These are phyloP conservation scores for Apodemus speciosus DNA, from an alignment of 2,113 vertebrate species.

Conservation along the genomic window DNA sequence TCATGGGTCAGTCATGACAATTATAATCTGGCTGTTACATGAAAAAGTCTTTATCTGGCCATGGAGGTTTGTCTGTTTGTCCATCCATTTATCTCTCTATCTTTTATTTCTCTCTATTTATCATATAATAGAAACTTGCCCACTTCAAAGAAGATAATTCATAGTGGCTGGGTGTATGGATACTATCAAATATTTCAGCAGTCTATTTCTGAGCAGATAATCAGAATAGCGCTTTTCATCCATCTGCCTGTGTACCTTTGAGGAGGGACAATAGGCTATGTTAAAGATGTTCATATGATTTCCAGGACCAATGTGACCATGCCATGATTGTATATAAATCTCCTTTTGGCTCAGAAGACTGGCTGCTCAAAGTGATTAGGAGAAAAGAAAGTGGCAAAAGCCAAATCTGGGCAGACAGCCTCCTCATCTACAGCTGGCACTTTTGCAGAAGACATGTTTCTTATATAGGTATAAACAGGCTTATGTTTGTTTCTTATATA, in stretches of 20 bases:
- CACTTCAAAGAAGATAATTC: background rate
- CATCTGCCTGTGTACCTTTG: background rate
- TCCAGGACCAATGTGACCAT: background rate
- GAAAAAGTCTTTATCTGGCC: background rate
- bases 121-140: background rate
- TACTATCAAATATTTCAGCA: background rate
- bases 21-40: background rate
- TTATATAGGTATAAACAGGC: background rate
- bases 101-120: too few relatives aligned
- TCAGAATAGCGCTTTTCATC: background rate
- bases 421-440: background rate
- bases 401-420: background rate
- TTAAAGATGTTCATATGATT: background rate
- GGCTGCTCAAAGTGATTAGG: conserved; percentile 9
- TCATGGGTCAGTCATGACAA: background rate
- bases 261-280: background rate
- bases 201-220: background rate
- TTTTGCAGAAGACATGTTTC: background rate
- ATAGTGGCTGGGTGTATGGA: background rate
- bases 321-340: background rate
- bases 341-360: background rate
- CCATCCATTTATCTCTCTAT: too few relatives aligned
- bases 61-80: background rate
- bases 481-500: background rate
- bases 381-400: background rate